phyloP scores from a whole-genome alignment of 2,113 vertebrate genomes.

The Sapajus apella region DNA sequence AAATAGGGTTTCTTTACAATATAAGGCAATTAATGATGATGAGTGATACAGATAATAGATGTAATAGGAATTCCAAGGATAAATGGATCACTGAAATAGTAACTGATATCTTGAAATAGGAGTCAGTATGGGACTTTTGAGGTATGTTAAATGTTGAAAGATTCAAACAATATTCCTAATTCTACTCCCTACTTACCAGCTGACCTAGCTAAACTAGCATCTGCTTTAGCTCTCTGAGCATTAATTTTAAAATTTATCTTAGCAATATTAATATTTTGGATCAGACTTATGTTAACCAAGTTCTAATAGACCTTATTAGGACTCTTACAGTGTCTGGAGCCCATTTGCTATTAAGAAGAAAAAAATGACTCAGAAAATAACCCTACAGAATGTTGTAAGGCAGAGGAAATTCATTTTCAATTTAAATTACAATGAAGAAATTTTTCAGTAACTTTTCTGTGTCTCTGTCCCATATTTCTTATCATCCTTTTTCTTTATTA shows the following conservation, averaged over 20 bases:
- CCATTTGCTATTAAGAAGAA: slow-evolving; percentile 19
- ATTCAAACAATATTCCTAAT: not conserved
- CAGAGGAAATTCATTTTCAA: not conserved
- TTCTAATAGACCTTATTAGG: not conserved
- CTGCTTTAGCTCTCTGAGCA: not conserved
- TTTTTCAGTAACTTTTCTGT: not conserved
- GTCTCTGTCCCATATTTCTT: slow-evolving; percentile 14
- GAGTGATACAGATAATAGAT: not conserved
- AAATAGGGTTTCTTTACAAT: not conserved
- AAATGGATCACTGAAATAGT: not conserved
- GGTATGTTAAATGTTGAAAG: not conserved
- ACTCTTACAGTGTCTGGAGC: not conserved
- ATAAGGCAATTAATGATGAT: not conserved
- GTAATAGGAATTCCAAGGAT: not conserved
- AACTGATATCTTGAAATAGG: not conserved
- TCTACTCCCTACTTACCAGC: not conserved
- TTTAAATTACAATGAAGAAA: not conserved
- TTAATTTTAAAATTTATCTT: slow-evolving; percentile 27
- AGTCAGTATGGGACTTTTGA: not conserved
- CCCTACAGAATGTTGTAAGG: not conserved
- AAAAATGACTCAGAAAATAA: not conserved
- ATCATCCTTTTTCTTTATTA: slow-evolving; percentile 74
- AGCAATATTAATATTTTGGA: slow-evolving; percentile 34
- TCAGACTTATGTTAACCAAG: not conserved
- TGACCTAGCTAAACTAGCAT: not conserved